Base-by-base conservation (phyloP, 2,113 vertebrate species). In the Pelmatolapia mariae region DNA sequence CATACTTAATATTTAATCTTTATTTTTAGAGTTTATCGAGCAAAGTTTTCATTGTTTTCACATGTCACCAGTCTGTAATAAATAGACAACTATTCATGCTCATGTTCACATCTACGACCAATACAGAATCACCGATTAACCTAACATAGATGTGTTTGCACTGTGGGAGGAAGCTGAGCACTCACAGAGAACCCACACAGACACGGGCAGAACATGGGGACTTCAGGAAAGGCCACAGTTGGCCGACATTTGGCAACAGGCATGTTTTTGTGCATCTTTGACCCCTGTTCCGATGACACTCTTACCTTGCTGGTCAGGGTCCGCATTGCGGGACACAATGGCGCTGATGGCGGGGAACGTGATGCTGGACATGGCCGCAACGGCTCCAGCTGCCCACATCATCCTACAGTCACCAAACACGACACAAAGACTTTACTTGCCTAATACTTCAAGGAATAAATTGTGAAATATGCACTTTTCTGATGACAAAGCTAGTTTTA, bases 341-440 rank as follows among this genome's bases (percentile, higher is more conserved):
- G 97, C 97, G 92, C 97, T 98, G 93, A 98, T 97, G 56, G 97
- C 98, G 1, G 97, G 97, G 93, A 97, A 98, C 6, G 97, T 98
- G 94, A 98, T 98, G 93, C 97, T 98, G 73, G 98, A 98, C 98
- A 98, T 98, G 89, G 98, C 98, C 52, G 97, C 97, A 56, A 98
- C 97, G 0, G 98, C 97, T 84, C 98, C 98, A 9, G 97, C 97
- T 24, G 97, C 98, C 98, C 97, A 98, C 96, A 98, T 98, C 98
- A 98, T 98, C 98, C 98, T 98, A 18, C 59, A 87, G 73, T 5
- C 38, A 78, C 52, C 43, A 92, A 22, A 33, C 33, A 50, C 26
- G 4, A 54, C 19, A 57, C 7, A 15, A 43, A 43, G n/a, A 24
- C 45, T 73, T 73, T 45, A 45, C 38, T 24, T 73, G 22, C 38